phyloP scores from a whole-genome alignment of 1,140 invertebrate genomes.

The Drusus annulatus region DNA sequence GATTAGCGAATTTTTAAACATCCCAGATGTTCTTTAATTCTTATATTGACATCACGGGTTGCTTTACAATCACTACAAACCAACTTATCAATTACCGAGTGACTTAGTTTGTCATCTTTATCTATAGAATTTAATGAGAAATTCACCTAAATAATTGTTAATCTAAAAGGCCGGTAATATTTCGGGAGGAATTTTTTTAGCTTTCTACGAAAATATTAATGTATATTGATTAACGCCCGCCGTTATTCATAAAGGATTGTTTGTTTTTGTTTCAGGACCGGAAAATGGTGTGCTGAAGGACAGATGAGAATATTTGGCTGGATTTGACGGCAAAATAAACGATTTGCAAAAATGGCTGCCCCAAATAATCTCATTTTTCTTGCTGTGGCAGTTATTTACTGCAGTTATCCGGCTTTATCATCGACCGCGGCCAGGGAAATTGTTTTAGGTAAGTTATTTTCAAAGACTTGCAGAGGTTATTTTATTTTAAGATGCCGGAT shows the following conservation, averaged over 20 bases:
- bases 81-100: too few relatives aligned
- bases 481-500: too few relatives aligned
- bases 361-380: background rate
- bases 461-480: background rate
- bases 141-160: too few relatives aligned
- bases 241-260: background rate
- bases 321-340: constrained; percentile 37
- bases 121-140: too few relatives aligned
- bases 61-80: too few relatives aligned
- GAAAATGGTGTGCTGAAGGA: constrained; percentile 25
- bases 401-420: background rate
- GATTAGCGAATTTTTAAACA: too few relatives aligned
- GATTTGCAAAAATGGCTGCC: constrained; percentile 32
- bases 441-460: constrained; percentile 19
- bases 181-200: too few relatives aligned
- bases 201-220: too few relatives aligned
- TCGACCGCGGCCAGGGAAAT: constrained; percentile 6
- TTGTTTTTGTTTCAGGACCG: constrained; percentile 13
- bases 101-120: too few relatives aligned
- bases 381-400: background rate
- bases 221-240: background rate
- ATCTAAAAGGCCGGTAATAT: too few relatives aligned
- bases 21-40: too few relatives aligned
- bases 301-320: constrained; percentile 16
- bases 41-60: too few relatives aligned